These are phyloP conservation scores for Brassicogethes aeneus DNA, from an alignment of 2,888 invertebrate species.

Conservation along the genomic window DNA sequence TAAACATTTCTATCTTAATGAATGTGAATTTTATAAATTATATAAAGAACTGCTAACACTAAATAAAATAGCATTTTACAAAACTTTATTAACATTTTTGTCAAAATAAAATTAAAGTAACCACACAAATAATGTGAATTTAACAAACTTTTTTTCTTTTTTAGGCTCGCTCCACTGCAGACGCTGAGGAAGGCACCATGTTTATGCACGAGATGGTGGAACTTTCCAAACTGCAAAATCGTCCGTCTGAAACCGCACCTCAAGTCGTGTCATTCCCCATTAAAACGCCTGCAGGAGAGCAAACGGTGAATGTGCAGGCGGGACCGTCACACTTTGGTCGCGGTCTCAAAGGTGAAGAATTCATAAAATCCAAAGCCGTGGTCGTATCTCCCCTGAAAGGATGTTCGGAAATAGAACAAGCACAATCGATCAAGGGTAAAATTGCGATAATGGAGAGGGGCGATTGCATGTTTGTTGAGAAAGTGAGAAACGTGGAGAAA, in stretches of 20 bases:
- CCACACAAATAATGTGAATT: too few relatives aligned
- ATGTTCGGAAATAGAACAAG: constrained; percentile 52
- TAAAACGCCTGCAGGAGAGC: constrained; percentile 31
- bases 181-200: constrained; percentile 84
- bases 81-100: too few relatives aligned
- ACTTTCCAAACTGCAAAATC: constrained; percentile 63
- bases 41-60: too few relatives aligned
- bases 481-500: constrained; percentile 73
- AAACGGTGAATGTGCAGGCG: constrained; percentile 49
- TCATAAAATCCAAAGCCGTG: constrained; percentile 55
- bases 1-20: too few relatives aligned
- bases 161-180: constrained; percentile 75
- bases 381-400: constrained; percentile 64
- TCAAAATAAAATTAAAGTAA: too few relatives aligned
- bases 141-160: constrained; percentile 19
- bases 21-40: too few relatives aligned
- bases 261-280: constrained; percentile 43
- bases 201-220: constrained; percentile 98
- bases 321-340: constrained; percentile 90
- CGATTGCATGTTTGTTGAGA: constrained; percentile 92
- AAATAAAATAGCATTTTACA: too few relatives aligned
- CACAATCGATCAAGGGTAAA: constrained; percentile 53
- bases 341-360: constrained; percentile 56
- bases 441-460: constrained; percentile 86
- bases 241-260: constrained; percentile 48